Evolutionary conservation across 2,797 vertebrate species (phyloP), one percentile per base, ranked within the genome.

Genomic region (Taeniopygia guttata): DNA sequence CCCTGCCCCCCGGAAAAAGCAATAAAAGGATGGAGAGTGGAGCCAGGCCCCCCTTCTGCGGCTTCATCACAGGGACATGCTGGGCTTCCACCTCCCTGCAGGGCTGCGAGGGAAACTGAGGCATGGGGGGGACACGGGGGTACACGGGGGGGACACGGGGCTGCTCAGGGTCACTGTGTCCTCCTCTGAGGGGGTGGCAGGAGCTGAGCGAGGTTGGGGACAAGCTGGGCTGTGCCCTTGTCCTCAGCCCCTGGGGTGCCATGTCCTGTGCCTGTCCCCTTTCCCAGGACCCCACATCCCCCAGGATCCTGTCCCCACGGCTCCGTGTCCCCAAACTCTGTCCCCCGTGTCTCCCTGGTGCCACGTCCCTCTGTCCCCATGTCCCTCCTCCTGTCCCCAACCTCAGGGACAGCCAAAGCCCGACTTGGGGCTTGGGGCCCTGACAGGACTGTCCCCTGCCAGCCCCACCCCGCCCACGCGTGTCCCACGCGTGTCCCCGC

Each of bases 21-120:
- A 94, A 88, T 85, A 81, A 89, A 89, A 68, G 75, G 79, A 88
- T 84, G 25, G 32, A 56, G 56, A 74, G 56, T 30, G 11, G 63
- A 76, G 75, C 38, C 0, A 4, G 13, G 29, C 7, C 60, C 36
- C 55, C 11, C 30, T 48, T 46, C 29, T 29, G 30, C 3, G 2
- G 13, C 30, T 64, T 75, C 69, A 1, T 69, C 80, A 48, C 75
- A 49, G 56, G 17, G 63, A 30, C 54, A 80, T 69, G 45, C 34
- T 64, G 63, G 11, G 10, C 38, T 38, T 38, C 38, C 11, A 10
- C 38, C 10, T 38, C 38, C 38, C 38, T 15, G 69, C 10, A 3
- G 56, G 34, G 34, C 42, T 32, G n/a, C 5, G 0, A 10, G 58
- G 59, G 59, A 72, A 79, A 72, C 75, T 38, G 67, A 79, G 84